Evolutionary conservation across 2,888 invertebrate genomes (phyloP).

Genomic region (Cryptus armator): DNA sequence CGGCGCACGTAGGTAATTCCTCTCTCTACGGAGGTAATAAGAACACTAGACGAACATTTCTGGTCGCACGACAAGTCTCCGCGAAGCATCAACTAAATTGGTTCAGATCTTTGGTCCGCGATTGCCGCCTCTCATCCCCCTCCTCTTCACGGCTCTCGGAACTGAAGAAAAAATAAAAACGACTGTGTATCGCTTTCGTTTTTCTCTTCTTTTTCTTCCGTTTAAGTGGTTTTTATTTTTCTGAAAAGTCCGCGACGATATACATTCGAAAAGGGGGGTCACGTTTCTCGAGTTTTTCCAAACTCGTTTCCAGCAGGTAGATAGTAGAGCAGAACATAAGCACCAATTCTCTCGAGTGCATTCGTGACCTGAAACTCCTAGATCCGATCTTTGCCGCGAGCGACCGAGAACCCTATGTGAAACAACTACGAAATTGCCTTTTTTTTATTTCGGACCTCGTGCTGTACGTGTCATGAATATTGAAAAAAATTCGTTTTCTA

Average conservation of each 20-base stretch:
- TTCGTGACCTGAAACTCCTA: constrained; percentile 52
- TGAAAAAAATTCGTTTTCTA: constrained; percentile 12
- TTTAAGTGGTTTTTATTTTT: constrained; percentile 12
- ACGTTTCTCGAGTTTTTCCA: constrained; percentile 65
- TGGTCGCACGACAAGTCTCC: constrained; percentile 53
- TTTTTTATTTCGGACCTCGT: constrained; percentile 25
- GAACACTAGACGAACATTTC: constrained; percentile 70
- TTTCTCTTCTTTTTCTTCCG: neutral
- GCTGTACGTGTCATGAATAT: constrained; percentile 51
- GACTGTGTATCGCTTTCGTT: constrained; percentile 29
- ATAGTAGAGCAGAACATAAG: constrained; percentile 8
- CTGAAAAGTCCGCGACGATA: constrained; percentile 57
- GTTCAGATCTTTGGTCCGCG: constrained; percentile 71
- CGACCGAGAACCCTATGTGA: constrained; percentile 24
- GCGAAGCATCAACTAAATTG: constrained; percentile 74
- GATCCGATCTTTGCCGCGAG: constrained; percentile 50
- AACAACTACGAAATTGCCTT: constrained; percentile 48
- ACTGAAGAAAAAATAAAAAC: neutral
- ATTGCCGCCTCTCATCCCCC: constrained; percentile 60
- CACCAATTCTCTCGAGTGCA: constrained; percentile 39
- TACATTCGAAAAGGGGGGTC: constrained; percentile 55
- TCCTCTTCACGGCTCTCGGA: constrained; percentile 9
- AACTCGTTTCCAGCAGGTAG: constrained; percentile 14
- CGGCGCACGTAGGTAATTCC: constrained; percentile 15
- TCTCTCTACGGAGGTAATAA: constrained; percentile 19